These are phyloP conservation scores for Tragelaphus imberbis DNA, from an alignment of 2,113 vertebrate species.

Conservation along the genomic window DNA sequence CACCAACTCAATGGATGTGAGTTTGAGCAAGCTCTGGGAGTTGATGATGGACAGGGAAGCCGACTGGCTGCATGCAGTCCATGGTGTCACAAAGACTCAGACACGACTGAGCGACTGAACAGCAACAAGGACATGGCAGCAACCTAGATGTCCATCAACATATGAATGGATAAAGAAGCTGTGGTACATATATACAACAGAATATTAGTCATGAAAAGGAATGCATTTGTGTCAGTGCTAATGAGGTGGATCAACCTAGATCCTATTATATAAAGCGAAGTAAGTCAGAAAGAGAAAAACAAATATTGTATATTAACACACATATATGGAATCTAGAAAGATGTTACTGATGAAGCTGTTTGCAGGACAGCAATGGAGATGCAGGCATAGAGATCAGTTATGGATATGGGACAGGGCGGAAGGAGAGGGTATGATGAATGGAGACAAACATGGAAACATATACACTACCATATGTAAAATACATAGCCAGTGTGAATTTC, in stretches of 20 bases:
- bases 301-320: background rate
- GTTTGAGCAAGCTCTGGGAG: background rate
- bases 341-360: background rate
- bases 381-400: background rate
- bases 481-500: background rate
- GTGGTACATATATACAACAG: background rate
- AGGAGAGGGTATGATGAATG: background rate
- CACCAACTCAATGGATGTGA: background rate
- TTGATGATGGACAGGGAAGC: background rate
- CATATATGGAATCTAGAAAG: background rate
- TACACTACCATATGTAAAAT: background rate
- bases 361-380: background rate
- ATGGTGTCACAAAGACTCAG: background rate
- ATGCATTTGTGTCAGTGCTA: background rate
- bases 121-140: background rate
- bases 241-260: background rate
- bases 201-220: background rate
- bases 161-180: background rate
- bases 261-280: background rate
- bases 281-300: background rate
- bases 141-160: background rate
- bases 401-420: background rate
- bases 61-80: background rate
- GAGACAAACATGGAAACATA: background rate
- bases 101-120: rapidly evolving